A percentile compares a stretch with the other conserved stretches of the same genome.
Conservation (phyloP, 2,113 vertebrate genomes). For the Tragelaphus scriptus region DNA sequence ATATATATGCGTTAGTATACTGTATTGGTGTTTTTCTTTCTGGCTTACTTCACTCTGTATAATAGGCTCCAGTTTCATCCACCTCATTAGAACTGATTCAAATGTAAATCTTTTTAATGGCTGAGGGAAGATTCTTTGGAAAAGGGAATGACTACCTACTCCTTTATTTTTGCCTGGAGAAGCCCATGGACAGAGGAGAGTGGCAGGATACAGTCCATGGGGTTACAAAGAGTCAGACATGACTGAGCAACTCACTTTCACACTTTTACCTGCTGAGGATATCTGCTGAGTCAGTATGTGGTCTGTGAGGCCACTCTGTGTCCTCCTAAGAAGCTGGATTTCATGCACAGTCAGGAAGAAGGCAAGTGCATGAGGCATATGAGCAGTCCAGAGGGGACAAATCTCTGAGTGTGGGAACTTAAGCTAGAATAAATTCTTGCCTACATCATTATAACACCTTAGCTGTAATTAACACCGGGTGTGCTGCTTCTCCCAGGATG, state of each 20-base stretch:
- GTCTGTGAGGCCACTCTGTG: neutral
- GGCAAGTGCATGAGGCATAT: neutral
- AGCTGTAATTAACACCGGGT: neutral
- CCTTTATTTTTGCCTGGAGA: neutral
- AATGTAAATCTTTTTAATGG: too few relatives aligned
- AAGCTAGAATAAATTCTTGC: neutral
- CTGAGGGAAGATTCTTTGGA: neutral
- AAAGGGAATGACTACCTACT: neutral
- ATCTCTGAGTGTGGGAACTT: neutral
- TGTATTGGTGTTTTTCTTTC: too few relatives aligned
- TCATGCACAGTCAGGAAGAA: neutral
- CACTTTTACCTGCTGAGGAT: neutral
- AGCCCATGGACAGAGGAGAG: neutral
- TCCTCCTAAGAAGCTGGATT: neutral
- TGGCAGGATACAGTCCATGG: neutral
- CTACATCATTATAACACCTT: neutral
- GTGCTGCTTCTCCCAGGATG: neutral
- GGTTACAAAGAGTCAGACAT: neutral
- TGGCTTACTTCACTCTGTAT: too few relatives aligned
- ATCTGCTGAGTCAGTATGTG: neutral
- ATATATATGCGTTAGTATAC: too few relatives aligned
- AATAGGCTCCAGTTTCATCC: too few relatives aligned
- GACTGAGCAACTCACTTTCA: neutral
- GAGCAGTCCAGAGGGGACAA: neutral
- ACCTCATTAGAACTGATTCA: too few relatives aligned